Conservation (phyloP, 2,113 vertebrate genomes). For the Toxotes chatareus region DNA sequence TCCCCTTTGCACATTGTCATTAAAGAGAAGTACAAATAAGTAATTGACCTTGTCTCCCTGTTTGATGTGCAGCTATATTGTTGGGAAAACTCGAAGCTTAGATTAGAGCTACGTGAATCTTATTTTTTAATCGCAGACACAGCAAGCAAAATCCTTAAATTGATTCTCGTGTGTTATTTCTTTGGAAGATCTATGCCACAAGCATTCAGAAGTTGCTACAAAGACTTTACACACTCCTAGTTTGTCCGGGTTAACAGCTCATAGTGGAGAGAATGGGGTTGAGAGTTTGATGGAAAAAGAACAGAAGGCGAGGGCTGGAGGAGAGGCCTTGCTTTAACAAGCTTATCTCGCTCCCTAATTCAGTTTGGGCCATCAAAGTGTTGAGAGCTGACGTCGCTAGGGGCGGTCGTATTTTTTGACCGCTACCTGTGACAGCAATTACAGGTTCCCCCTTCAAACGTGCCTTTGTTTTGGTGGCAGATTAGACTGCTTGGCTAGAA, state of each 20-base stretch:
- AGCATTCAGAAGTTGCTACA: slow-evolving; percentile 55
- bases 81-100: slow-evolving; percentile 10
- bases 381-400: slow-evolving; percentile 50
- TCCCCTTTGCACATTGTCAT: slow-evolving; percentile 22
- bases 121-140: slow-evolving; percentile 43
- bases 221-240: slow-evolving; percentile 52
- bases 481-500: slow-evolving; percentile 71
- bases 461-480: slow-evolving; percentile 77
- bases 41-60: slow-evolving; percentile 42
- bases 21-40: slow-evolving; percentile 51
- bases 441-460: slow-evolving; percentile 74
- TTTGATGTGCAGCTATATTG: slow-evolving; percentile 9
- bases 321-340: slow-evolving; percentile 70
- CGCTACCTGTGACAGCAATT: slow-evolving; percentile 82
- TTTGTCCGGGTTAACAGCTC: slow-evolving; percentile 54
- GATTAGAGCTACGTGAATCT: slow-evolving; percentile 27
- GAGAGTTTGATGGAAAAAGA: slow-evolving; percentile 54
- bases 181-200: slow-evolving; percentile 46
- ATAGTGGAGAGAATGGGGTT: slow-evolving; percentile 32
- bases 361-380: slow-evolving; percentile 76
- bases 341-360: slow-evolving; percentile 80
- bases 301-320: slow-evolving; percentile 47
- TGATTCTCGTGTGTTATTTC: slow-evolving; percentile 55
- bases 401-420: slow-evolving; percentile 77
- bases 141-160: slow-evolving; percentile 41